Evolutionary conservation across 2,888 invertebrate genomes (phyloP).

Genomic region (Perdita meconis): DNA sequence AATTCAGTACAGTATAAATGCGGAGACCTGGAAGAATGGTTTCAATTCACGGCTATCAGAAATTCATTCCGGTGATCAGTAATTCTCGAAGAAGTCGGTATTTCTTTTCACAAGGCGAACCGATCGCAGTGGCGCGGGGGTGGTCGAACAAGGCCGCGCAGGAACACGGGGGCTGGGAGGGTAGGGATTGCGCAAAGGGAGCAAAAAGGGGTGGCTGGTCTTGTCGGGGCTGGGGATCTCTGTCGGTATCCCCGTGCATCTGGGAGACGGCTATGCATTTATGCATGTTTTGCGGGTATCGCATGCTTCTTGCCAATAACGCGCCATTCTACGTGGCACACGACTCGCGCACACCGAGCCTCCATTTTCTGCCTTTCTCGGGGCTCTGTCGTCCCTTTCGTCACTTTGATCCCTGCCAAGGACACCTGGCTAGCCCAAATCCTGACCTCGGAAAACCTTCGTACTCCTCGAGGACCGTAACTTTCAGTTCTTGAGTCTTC

Average conservation of each 20-base stretch:
- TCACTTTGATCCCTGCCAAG: neutral
- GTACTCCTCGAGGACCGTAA: no score
- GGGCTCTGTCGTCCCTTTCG: slow-evolving; percentile 24
- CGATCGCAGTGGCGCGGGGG: slow-evolving; percentile 28
- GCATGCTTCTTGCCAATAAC: slow-evolving; percentile 82
- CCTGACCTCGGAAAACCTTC: neutral
- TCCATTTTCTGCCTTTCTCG: slow-evolving; percentile 63
- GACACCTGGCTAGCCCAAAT: neutral
- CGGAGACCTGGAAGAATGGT: no score
- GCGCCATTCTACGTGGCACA: slow-evolving; percentile 73
- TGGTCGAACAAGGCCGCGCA: slow-evolving; percentile 24
- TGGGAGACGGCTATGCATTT: slow-evolving; percentile 80
- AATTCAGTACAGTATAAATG: no score
- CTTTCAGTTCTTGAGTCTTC: no score
- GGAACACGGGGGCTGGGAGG: slow-evolving; percentile 33
- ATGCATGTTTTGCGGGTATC: slow-evolving; percentile 81
- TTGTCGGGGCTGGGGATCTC: slow-evolving; percentile 79
- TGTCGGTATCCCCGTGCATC: slow-evolving; percentile 78
- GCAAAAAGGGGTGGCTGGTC: slow-evolving; percentile 69
- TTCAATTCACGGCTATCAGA: no score
- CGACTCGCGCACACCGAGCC: slow-evolving; percentile 57
- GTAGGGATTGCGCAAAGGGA: slow-evolving; percentile 61
- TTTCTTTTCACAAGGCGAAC: neutral
- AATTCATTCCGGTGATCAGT: no score
- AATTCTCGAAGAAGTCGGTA: slow-evolving; percentile 3